phyloP scores from a whole-genome alignment of 2,888 invertebrate genomes.

The Listrodromus nycthemerus region DNA sequence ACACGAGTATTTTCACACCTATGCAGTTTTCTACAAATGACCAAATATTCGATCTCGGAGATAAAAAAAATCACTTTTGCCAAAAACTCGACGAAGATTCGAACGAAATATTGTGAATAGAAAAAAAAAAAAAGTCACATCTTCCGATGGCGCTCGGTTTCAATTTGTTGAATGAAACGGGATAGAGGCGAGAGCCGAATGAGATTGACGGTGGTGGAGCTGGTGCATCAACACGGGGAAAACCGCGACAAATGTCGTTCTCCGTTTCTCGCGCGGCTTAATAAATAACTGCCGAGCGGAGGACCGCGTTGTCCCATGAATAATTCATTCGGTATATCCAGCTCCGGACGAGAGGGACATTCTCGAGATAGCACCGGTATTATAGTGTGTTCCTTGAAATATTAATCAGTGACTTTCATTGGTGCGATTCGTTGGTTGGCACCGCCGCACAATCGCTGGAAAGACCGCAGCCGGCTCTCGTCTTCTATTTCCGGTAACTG shows the following conservation, averaged over 20 bases:
- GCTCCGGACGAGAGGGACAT: slow-evolving; percentile 46
- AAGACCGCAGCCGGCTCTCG: background rate
- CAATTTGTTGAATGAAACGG: slow-evolving; percentile 31
- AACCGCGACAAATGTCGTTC: slow-evolving; percentile 59
- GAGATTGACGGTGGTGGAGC: slow-evolving; percentile 21
- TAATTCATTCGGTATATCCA: slow-evolving; percentile 57
- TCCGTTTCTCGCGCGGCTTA: slow-evolving; percentile 51
- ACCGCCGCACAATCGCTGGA: background rate
- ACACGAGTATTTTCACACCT: too few species aligned
- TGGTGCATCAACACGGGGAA: slow-evolving; percentile 24
- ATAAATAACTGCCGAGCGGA: slow-evolving; percentile 57
- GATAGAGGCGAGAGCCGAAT: background rate
- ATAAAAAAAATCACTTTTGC: too few species aligned
- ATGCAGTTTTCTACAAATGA: too few species aligned
- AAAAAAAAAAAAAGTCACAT: background rate
- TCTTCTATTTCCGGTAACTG: slow-evolving; percentile 51
- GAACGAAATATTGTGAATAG: background rate
- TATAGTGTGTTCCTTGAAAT: slow-evolving; percentile 60
- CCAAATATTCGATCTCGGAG: too few species aligned
- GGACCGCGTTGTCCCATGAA: slow-evolving; percentile 55
- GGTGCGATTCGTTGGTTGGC: slow-evolving; percentile 60
- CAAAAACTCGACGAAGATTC: too few species aligned
- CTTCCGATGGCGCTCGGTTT: slow-evolving; percentile 11
- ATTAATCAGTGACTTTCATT: slow-evolving; percentile 66
- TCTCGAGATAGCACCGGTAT: slow-evolving; percentile 47